Base-by-base conservation (phyloP, 2,113 vertebrate species). In the Nettapus auritus region DNA sequence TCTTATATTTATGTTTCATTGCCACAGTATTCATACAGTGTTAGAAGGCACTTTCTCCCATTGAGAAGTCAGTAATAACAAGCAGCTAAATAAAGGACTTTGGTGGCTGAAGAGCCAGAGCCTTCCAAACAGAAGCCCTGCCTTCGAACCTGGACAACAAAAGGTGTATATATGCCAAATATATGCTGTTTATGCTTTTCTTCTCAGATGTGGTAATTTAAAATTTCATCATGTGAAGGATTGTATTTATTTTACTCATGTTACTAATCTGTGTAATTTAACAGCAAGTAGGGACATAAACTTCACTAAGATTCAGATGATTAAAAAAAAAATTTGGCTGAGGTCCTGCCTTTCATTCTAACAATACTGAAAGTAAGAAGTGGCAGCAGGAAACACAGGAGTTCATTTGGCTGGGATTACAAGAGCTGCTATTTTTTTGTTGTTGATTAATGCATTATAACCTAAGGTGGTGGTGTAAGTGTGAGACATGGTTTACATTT, bases 241-340 rank as follows among this genome's bases (percentile, higher is more conserved):
- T 21, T 87, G 78, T 75, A 82, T 92, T 94, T 95, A 71, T 93
- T 96, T 96, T 95, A 95, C 89, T 96, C 78, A 84, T 94, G 81
- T 89, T 93, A 94, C 90, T 92, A 92, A 92, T 97, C 84, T 89
- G 23, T 92, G 60, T 55, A 95, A 94, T 94, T 94, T 94, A 94
- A 93, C 84, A 94, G 83, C 90, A 94, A 86, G 94, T 66, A 93
- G 83, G 34, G 70, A 92, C 90, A 82, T 79, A 92, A 95, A 89
- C 66, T 93, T 93, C 90, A 93, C 91, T 90, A 84, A 89, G 81
- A 88, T 84, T 38, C 77, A 44, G 70, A 63, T 86, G 64, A 90
- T 83, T 83, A 8, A 76, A 88, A 76, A 79, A 74, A 50, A 55
- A 66, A 23, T 5, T 69, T 94, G 86, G 81, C 86, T 76, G 52